Base-by-base conservation (phyloP, 30 jellyfish, hydroid and myxozoan species). In the Aurelia aurita complex sp. Pacific region DNA sequence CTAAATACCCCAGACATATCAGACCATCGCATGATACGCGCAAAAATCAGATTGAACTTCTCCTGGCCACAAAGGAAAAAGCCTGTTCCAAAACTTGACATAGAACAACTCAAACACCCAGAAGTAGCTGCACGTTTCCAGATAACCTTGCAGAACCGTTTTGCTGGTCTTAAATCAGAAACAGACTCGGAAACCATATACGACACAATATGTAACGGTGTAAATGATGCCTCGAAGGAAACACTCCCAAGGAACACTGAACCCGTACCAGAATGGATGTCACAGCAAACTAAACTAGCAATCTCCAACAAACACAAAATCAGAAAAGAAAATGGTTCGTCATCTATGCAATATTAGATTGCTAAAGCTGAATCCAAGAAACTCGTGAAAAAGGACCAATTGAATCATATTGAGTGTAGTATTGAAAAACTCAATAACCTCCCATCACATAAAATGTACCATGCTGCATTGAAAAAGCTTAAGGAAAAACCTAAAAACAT, bases 141-240 rank as follows among this genome's bases (percentile, higher is more conserved):
- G 54, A 59, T 51, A 16, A 75, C 42, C 33, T 57, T 75, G 64
- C 42, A 66, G 46, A 66, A 66, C 46, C 46, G 46, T 66, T 66
- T 66, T 66, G 18, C 76, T 33, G 46, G 29, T 10, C 76, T 10
- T 66, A 33, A 66, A 66, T 18, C 13, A 75, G 35, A 14, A 51
- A 10, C 86, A 1, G 86, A 75, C 54, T 23, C 29, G 29, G 29
- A 23, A 23, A 23, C 29, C 29, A 23, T 23, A 23, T 23, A 23
- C 29, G 29, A 66, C 76, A 19, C 36, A 13, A 66, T n/a, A 66
- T 33, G 46, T 66, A 66, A 66, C 11, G 13, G 53, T 62, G 36
- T 77, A 62, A 77, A 52, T 33, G 88, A 77, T 53, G 88, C 82
- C 80, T 36, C 88, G 10, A 62, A 38, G 61, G 88, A 53, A 18